Conservation (phyloP, 2,888 invertebrate genomes). For the Pheosia gnoma region DNA sequence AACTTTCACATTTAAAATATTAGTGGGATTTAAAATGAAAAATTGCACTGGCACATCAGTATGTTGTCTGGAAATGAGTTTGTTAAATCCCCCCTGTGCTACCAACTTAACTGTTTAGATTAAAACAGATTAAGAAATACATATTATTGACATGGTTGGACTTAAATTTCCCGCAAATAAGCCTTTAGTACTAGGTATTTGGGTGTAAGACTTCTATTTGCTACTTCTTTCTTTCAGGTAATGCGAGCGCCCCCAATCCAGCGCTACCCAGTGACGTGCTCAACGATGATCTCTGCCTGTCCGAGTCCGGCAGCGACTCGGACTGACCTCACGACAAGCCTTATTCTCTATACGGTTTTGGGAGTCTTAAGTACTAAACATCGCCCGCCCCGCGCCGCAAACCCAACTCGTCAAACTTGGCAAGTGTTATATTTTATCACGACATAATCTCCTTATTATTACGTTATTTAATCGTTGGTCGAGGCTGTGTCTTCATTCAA, state of each 20-base stretch:
- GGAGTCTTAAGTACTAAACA: constrained; percentile 37
- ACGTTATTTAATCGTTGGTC: not conserved
- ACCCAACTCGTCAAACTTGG: constrained; percentile 41
- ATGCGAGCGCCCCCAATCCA: constrained; percentile 43
- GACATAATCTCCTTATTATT: constrained; percentile 10
- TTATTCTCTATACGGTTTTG: constrained; percentile 44
- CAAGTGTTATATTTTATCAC: constrained; percentile 30
- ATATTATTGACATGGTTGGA: too few relatives aligned
- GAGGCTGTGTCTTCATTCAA: not conserved
- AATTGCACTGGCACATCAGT: too few relatives aligned
- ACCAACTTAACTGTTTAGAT: too few relatives aligned
- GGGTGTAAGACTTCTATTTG: too few relatives aligned
- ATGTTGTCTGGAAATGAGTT: too few relatives aligned
- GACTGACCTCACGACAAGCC: constrained; percentile 79
- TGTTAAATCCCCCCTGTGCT: too few relatives aligned
- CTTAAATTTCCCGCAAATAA: too few relatives aligned
- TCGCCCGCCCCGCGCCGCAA: constrained; percentile 22
- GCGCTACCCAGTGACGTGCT: constrained; percentile 87
- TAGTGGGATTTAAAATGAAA: too few relatives aligned
- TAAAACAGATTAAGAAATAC: too few relatives aligned
- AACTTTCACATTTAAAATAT: too few relatives aligned
- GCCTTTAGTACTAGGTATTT: too few relatives aligned
- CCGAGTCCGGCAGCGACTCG: constrained; percentile 93
- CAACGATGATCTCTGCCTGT: constrained; percentile 93
- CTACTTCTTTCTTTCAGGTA: constrained; percentile 41